These are phyloP conservation scores for Cebus imitator DNA, from an alignment of 2,113 vertebrate species.

Conservation along the genomic window DNA sequence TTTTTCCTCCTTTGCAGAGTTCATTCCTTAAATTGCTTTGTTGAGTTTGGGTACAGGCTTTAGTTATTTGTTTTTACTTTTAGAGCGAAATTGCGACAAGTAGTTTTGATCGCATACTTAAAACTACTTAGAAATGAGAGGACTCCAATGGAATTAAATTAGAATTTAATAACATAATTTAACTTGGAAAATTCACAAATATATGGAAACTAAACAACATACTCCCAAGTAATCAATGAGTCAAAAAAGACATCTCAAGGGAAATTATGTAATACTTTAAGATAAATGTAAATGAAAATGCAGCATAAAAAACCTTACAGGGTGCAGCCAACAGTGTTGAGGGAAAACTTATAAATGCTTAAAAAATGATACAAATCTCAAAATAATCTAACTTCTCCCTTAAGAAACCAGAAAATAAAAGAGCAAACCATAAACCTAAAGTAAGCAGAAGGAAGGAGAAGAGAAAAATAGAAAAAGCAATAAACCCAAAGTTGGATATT, in stretches of 20 bases:
- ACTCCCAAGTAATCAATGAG: neutral
- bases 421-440: constrained; percentile 13
- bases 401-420: neutral
- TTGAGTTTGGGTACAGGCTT: neutral
- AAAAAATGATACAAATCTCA: neutral
- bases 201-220: constrained; percentile 18
- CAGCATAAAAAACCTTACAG: neutral
- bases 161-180: constrained; percentile 4
- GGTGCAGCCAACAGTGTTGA: neutral
- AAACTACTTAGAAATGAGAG: neutral
- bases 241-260: neutral
- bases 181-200: constrained; percentile 33
- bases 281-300: constrained; percentile 19
- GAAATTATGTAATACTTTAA: constrained; percentile 37
- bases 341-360: neutral
- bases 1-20: neutral
- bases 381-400: neutral
- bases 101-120: constrained; percentile 8
- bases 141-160: neutral
- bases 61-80: constrained; percentile 29
- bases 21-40: constrained; percentile 34
- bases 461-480: constrained; percentile 46
- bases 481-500: neutral
- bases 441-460: neutral
- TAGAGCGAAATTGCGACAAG: neutral